Conservation (phyloP, 2,888 invertebrate genomes). For the Vannuccia rotundouncinata region DNA sequence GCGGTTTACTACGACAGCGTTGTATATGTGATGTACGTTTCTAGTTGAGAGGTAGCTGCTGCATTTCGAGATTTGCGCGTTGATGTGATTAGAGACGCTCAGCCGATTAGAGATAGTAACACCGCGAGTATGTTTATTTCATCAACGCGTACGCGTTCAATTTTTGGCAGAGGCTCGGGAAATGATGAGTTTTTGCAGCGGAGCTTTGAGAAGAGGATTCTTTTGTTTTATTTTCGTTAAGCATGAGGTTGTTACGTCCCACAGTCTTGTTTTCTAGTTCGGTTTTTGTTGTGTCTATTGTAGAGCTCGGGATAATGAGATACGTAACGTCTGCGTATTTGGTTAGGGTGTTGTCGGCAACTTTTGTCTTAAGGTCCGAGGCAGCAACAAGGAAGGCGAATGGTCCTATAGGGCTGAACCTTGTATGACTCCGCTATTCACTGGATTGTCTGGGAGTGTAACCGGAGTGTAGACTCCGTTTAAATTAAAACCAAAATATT, state of each 20-base stretch:
- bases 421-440: conserved; percentile 26
- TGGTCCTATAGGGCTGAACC: conserved; percentile 22
- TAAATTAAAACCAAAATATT: no score
- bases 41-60: conserved; percentile 4
- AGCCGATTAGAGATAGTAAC: conserved; percentile 4
- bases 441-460: background rate
- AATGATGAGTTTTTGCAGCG: background rate
- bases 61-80: background rate
- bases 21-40: conserved; percentile 20
- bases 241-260: background rate
- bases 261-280: conserved; percentile 11
- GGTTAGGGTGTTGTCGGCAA: background rate
- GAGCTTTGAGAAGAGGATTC: conserved; percentile 19
- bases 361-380: background rate
- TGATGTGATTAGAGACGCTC: conserved; percentile 6
- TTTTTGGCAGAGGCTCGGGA: background rate
- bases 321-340: conserved; percentile 31
- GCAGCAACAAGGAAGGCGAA: background rate
- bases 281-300: background rate
- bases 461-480: no score
- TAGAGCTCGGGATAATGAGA: background rate
- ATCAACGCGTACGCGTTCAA: background rate
- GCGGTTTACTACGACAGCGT: conserved; percentile 5
- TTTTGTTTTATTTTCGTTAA: conserved; percentile 18
- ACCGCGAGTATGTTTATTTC: conserved; percentile 28